Evolutionary conservation across 2,797 vertebrate species (phyloP), one percentile per base, ranked within the genome.

Genomic region (Crenuchus spilurus): DNA sequence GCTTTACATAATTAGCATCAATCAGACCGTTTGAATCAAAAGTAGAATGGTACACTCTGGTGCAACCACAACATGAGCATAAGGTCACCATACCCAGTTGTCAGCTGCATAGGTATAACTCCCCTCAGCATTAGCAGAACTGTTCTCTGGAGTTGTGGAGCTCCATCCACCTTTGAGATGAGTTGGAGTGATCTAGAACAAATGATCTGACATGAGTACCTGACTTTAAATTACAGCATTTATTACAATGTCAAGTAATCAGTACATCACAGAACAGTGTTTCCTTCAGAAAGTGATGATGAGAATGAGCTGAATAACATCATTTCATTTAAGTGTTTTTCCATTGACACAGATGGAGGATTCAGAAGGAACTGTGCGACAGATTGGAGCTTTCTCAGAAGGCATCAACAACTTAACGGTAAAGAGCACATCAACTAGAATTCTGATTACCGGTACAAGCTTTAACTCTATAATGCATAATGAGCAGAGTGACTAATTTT

Each of bases 331-430:
- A 42, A 37, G 14, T n/a, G 7, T 18, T 16, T 65, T 51, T 33
- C 5, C 14, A 20, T 68, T 72, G 2, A 80, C 79, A 76, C 80
- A 99, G 98, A 99, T 99, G 98, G 98, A 99, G 76, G 98, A 99
- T 88, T 99, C 97, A 0, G 98, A 99, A 87, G 98, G 97, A 69
- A 99, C 98, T 0, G 98, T 99, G 79, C 93, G 97, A 72, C 97
- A 99, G 88, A 99, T 99, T 9, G 97, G 97, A 16, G 98, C 92
- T 0, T 99, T 99, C 86, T 99, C 98, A 1, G 97, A 99, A 87
- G 98, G 94, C 65, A 99, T 99, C 91, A 99, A 99, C 85, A 99
- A 99, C 80, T 89, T 99, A 73, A 99, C 98, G 5, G 98, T 99
- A 88, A 94, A 41, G 89, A 75, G 4, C 26, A 49, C 41, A 26